Evolutionary conservation across 2,797 vertebrate species (phyloP), one percentile per base, ranked within the genome.

Genomic region (Girardinus metallicus): DNA sequence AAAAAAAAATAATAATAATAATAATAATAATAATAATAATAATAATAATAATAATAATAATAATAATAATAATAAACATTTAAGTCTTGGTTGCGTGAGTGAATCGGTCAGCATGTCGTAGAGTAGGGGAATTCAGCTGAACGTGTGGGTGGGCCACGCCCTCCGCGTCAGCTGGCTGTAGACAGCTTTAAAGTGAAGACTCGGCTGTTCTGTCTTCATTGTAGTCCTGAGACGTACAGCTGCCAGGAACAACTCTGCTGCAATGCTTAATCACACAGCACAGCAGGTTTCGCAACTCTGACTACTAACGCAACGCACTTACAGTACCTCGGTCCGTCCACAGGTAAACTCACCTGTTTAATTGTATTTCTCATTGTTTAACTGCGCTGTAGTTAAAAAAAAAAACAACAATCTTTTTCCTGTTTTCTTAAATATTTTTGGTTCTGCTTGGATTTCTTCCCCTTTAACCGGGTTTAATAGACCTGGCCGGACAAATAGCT

Each of bases 331-430:
- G 1, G 10, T 31, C 55, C 15, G 1, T 11, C 8, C 13, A 6
- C 83, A 93, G 94, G 93, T 93, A 90, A 84, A 74, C 15, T 46
- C 0, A 0, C 12, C 12, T 46, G 31, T 64, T 68, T 66, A 8
- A 62, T 26, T 5, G 53, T 55, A 5, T 55, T 55, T 55, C 26
- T 55, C 11, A 1, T 55, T 12, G n/a, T 55, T 55, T 55, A 5
- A 55, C 26, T 55, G 53, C 53, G 26, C 53, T 55, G 26, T 36
- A 16, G 15, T 3, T 16, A 18, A 31, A 18, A 18, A 15, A 5
- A 31, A 60, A 5, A 18, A 16, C 2, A 39, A 6, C 0, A 15
- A 57, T 13, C 9, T 39, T 3, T 55, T 21, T n/a, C 6, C 0
- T 53, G 39, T 29, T 62, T 21, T 70, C 39, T 70, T 21, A 7